These are phyloP conservation scores for Dexiosoma caninum DNA, from an alignment of 2,888 invertebrate genomes.

Conservation along the genomic window DNA sequence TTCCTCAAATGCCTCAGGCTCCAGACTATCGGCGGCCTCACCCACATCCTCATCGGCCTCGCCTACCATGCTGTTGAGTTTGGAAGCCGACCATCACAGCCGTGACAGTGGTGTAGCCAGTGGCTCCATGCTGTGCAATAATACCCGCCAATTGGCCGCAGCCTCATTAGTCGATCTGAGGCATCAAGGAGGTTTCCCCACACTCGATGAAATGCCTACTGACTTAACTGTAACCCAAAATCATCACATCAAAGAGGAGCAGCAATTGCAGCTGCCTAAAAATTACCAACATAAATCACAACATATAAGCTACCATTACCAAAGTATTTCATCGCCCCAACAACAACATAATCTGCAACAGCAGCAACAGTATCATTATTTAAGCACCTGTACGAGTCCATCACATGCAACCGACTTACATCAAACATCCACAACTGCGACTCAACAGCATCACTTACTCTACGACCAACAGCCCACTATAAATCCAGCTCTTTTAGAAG, in stretches of 20 bases:
- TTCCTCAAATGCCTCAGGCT: conserved; percentile 65
- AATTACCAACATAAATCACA: conserved; percentile 71
- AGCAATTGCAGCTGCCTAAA: conserved; percentile 69
- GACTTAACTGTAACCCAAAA: conserved; percentile 71
- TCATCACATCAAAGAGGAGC: conserved; percentile 38
- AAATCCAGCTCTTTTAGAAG: conserved; percentile 77
- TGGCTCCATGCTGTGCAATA: conserved; percentile 69
- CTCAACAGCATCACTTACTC: conserved; percentile 20
- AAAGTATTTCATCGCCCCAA: conserved; percentile 68
- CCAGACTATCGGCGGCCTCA: conserved; percentile 61
- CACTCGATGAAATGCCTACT: conserved; percentile 71
- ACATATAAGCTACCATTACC: conserved; percentile 54
- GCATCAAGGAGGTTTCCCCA: conserved; percentile 41
- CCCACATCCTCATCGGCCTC: conserved; percentile 65
- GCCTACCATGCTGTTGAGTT: conserved; percentile 62
- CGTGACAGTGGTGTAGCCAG: conserved; percentile 75
- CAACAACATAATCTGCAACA: conserved; percentile 36
- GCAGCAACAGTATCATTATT: conserved; percentile 51
- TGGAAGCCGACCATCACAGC: conserved; percentile 73
- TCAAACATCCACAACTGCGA: conserved; percentile 65
- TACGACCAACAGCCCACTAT: conserved; percentile 69
- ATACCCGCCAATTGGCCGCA: conserved; percentile 52
- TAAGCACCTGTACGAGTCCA: conserved; percentile 15
- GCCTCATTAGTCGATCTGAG: conserved; percentile 45
- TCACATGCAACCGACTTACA: conserved; percentile 22